Conservation (phyloP, 2,888 invertebrate genomes). For the Diabrotica balteata region DNA sequence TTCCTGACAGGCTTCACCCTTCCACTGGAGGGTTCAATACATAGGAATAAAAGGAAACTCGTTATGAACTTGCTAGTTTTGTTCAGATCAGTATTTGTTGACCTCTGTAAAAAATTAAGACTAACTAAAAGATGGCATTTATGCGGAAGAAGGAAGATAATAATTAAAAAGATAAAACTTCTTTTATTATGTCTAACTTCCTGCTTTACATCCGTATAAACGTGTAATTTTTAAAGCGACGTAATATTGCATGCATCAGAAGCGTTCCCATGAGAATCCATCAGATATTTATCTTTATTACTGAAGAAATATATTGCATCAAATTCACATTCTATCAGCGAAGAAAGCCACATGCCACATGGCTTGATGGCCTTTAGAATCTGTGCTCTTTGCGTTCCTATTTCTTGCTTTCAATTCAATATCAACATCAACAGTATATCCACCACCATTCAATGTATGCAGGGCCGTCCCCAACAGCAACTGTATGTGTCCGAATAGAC, state of each 20-base stretch:
- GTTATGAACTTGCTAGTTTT: too few species aligned
- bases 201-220: not conserved
- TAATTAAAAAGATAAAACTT: too few species aligned
- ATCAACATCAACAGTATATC: not conserved
- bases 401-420: not conserved
- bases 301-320: not conserved
- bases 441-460: slow-evolving; percentile 3
- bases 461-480: not conserved
- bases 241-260: not conserved
- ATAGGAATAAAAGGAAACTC: too few species aligned
- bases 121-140: too few species aligned
- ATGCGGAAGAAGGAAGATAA: too few species aligned
- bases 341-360: not conserved
- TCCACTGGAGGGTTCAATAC: too few species aligned
- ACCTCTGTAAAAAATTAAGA: too few species aligned
- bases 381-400: not conserved
- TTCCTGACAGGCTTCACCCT: too few species aligned
- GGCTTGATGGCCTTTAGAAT: not conserved
- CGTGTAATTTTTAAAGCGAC: not conserved
- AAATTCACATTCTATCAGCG: not conserved
- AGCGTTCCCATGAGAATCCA: slow-evolving; percentile 13
- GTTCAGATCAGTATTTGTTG: too few species aligned
- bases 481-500: too few species aligned
- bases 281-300: not conserved
- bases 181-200: not conserved